Evolutionary conservation across 1,140 invertebrate species (phyloP).

Genomic region (Mycetomoellerius zeteki): DNA sequence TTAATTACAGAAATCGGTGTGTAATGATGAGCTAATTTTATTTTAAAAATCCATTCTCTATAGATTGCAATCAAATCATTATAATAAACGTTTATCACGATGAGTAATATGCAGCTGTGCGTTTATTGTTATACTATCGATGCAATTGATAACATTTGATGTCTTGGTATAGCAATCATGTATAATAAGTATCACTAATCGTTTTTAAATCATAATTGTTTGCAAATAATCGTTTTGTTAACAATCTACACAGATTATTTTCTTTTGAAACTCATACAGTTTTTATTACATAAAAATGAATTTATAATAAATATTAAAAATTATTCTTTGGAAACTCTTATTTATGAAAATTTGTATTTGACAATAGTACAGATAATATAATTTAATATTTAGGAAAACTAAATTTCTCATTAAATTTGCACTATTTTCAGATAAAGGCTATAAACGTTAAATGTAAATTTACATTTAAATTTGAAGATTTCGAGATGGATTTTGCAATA

Average conservation of each 20-base stretch:
- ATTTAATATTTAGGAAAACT: not conserved
- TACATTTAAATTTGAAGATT: not conserved
- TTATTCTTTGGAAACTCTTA: not conserved
- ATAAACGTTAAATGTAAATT: not conserved
- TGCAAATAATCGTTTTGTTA: not conserved
- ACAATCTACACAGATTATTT: not conserved
- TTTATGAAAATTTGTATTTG: not conserved
- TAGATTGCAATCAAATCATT: slow-evolving; percentile 46
- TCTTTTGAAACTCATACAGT: not conserved
- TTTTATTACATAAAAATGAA: slow-evolving; percentile 2
- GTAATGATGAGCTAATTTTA: slow-evolving; percentile 9
- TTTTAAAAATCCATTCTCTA: slow-evolving; percentile 30
- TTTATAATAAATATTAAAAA: not conserved
- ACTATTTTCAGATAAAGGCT: not conserved
- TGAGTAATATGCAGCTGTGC: slow-evolving; percentile 25
- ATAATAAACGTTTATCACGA: slow-evolving; percentile 17
- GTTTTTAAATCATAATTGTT: not conserved
- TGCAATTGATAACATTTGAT: not conserved
- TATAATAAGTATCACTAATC: slow-evolving; percentile 2
- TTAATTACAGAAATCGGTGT: slow-evolving; percentile 26
- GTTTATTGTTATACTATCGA: slow-evolving; percentile 39
- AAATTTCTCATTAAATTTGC: not conserved
- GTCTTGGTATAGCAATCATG: not conserved
- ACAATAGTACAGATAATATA: not conserved
- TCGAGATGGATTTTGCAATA: not conserved